Conservation (phyloP, 2,888 invertebrate species). For the Pasiphila rectangulata region DNA sequence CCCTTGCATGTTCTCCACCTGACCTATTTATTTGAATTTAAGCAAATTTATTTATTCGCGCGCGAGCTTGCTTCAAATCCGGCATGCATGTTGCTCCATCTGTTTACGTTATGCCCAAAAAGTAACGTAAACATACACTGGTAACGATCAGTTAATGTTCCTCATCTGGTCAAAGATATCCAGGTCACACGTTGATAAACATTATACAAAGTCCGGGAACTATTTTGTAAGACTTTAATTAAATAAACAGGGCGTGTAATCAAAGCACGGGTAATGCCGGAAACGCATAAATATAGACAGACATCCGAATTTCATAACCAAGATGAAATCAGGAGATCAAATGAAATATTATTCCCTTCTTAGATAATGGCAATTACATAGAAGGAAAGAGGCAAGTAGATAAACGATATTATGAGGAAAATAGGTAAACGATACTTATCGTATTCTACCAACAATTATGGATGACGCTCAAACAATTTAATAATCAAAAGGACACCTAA, state of each 20-base stretch:
- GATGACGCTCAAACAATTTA: too few relatives aligned
- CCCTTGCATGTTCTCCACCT: not conserved
- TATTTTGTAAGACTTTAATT: constrained; percentile 33
- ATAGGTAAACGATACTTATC: too few relatives aligned
- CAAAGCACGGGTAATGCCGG: constrained; percentile 27
- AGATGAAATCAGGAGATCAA: too few relatives aligned
- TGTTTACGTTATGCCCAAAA: constrained; percentile 60
- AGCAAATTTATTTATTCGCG: constrained; percentile 26
- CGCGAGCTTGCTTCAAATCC: constrained; percentile 33
- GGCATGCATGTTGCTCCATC: constrained; percentile 43
- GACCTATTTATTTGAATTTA: constrained; percentile 2
- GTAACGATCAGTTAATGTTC: constrained; percentile 34
- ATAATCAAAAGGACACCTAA: too few relatives aligned
- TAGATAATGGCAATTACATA: too few relatives aligned
- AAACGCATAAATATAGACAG: constrained; percentile 25
- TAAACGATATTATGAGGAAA: too few relatives aligned
- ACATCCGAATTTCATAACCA: constrained; percentile 15
- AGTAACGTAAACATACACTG: constrained; percentile 53
- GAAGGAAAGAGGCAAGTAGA: too few relatives aligned
- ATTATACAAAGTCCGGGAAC: constrained; percentile 39
- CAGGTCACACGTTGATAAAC: constrained; percentile 49
- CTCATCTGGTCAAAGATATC: constrained; percentile 44
- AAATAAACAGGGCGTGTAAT: constrained; percentile 31
- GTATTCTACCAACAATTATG: too few relatives aligned
- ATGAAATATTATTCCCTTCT: too few relatives aligned